Percentiles rank a stretch among this genome's conserved stretches.
These are phyloP conservation scores for Tretioscincus oriximinensis DNA, from an alignment of 2,113 vertebrate species.

Conservation along the genomic window DNA sequence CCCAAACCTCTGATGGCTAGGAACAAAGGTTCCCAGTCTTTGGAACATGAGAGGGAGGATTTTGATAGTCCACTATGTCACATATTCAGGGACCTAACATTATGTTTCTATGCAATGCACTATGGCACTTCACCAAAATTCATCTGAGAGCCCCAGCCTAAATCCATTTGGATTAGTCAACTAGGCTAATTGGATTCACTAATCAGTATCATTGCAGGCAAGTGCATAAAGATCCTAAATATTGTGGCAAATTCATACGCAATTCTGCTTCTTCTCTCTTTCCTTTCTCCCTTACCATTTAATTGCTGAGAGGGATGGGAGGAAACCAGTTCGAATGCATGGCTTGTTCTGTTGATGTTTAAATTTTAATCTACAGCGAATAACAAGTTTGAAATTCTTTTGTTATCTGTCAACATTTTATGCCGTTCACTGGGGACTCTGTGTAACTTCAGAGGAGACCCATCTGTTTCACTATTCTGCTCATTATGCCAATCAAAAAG, in stretches of 20 bases:
- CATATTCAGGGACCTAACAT: too few species aligned
- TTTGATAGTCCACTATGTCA: too few species aligned
- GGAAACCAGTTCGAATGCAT: slow-evolving; percentile 39
- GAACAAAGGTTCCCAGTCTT: too few species aligned
- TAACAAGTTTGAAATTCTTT: slow-evolving; percentile 53
- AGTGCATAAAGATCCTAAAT: not conserved
- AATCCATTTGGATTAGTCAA: too few species aligned
- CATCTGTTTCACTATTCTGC: slow-evolving; percentile 58
- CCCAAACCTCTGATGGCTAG: too few species aligned
- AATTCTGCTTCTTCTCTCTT: not conserved
- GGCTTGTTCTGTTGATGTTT: slow-evolving; percentile 57
- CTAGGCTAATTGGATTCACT: too few species aligned
- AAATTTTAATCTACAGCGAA: slow-evolving; percentile 72
- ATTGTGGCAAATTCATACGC: not conserved
- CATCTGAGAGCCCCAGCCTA: too few species aligned
- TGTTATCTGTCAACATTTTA: slow-evolving; percentile 72
- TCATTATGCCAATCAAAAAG: slow-evolving; percentile 62
- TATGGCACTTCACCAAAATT: too few species aligned
- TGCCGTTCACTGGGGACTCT: slow-evolving; percentile 65
- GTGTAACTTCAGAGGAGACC: slow-evolving; percentile 61
- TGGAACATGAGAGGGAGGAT: too few species aligned
- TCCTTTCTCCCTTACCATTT: not conserved
- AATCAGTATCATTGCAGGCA: too few species aligned
- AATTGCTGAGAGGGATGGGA: slow-evolving; percentile 15
- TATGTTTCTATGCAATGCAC: too few species aligned